A percentile compares a stretch with the other conserved stretches of the same genome.
Evolutionary conservation across 2,797 vertebrate species (phyloP).

Genomic region (Lutjanus argentimaculatus): DNA sequence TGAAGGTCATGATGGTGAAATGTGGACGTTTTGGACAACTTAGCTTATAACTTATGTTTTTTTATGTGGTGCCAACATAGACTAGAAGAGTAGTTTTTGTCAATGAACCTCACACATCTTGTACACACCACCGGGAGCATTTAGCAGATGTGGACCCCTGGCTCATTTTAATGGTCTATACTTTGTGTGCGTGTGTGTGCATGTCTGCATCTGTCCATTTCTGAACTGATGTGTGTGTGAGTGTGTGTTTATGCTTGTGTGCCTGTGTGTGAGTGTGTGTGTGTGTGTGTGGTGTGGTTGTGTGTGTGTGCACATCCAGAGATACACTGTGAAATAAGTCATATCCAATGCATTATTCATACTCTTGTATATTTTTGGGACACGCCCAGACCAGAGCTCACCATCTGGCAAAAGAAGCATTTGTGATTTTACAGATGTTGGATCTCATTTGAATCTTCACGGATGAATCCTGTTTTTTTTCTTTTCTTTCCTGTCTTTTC

Average conservation of each 20-base stretch:
- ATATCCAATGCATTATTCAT: constrained; percentile 75
- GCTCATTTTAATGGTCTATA: constrained; percentile 61
- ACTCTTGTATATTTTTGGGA: constrained; percentile 77
- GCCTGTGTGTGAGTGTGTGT: constrained; percentile 14
- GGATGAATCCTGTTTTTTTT: constrained; percentile 52
- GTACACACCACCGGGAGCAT: constrained; percentile 65
- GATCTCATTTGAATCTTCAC: constrained; percentile 54
- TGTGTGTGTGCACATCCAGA: constrained; percentile 55
- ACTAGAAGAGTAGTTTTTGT: constrained; percentile 73
- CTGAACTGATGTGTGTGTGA: constrained; percentile 13
- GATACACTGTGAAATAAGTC: constrained; percentile 84
- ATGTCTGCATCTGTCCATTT: neutral
- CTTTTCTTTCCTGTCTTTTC: constrained; percentile 60
- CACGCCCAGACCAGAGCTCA: constrained; percentile 55
- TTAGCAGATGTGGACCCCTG: constrained; percentile 64
- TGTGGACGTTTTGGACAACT: constrained; percentile 64
- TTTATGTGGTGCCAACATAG: constrained; percentile 76
- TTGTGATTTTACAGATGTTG: constrained; percentile 73
- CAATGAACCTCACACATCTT: constrained; percentile 69
- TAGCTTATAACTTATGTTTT: constrained; percentile 69
- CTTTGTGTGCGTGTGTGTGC: constrained; percentile 18
- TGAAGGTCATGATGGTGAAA: constrained; percentile 30
- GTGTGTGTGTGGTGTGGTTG: constrained; percentile 6
- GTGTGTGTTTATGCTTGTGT: constrained; percentile 4
- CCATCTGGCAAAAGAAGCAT: constrained; percentile 63